Base-by-base conservation (phyloP, 2,797 vertebrate genomes). In the Nasua narica region DNA sequence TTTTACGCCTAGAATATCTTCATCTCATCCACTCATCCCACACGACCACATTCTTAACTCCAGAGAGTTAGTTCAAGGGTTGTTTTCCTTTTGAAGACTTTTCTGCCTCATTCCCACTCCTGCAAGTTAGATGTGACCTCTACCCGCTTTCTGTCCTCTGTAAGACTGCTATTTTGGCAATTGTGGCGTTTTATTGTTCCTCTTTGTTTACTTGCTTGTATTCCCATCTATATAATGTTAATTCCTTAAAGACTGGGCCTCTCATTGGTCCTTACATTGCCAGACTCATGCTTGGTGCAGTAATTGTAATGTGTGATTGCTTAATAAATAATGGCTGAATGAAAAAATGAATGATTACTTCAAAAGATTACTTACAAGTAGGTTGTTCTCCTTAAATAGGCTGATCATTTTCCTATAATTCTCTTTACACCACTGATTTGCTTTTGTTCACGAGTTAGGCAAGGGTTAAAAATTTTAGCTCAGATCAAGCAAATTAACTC, bases 401-500 rank as follows among this genome's bases (percentile, higher is more conserved):
- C 40, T 85, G 15, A 40, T 87, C 40, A 77, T 54, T 25, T 21
- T 54, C 27, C 14, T 92, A 19, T 77, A 92, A 92, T 70, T 13
- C 40, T 81, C n/a, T 60, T 93, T 91, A 72, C 11, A 87, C n/a
- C 14, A 96, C 40, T 35, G 48, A 81, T 40, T 35, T 74, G 87
- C 35, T 91, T 90, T 90, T 95, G 93, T 58, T 83, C 74, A 81
- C n/a, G 27, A 43, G 76, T 85, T 78, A 74, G 60, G 27, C 11
- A 70, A 85, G 48, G 16, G 46, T 96, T 96, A 96, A 87, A 90
- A 52, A 21, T 84, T 82, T 78, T 69, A 95, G 72, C 52, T 94
- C 25, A 78, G 21, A 91, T 82, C 25, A 95, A 91, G 54, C 60
- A 97, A 95, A 94, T 91, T 93, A 97, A 90, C 50, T 70, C 70